Conservation (phyloP, 2,888 invertebrate species). For the Furcula furcula region DNA sequence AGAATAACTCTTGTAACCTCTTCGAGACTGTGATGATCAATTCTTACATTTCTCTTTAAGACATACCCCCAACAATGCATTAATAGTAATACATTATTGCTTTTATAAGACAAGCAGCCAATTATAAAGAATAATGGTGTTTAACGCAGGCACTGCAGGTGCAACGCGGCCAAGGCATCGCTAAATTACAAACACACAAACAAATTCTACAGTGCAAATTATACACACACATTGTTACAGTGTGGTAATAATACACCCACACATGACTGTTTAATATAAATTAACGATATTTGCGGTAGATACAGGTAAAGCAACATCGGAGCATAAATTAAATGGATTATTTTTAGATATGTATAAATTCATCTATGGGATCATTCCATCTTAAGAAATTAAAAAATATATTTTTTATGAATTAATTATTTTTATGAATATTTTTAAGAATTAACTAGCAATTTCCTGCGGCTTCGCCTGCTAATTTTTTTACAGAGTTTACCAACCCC, state of each 20-base stretch:
- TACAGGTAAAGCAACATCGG: conserved; percentile 20
- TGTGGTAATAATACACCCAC: conserved; percentile 9
- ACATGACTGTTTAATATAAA: conserved; percentile 19
- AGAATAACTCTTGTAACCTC: too few species aligned
- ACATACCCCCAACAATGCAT: conserved; percentile 23
- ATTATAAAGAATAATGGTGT: conserved; percentile 48
- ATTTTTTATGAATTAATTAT: too few species aligned
- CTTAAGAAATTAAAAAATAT: too few species aligned
- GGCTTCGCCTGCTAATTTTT: too few species aligned
- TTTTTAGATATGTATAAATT: too few species aligned
- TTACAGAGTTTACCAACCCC: too few species aligned
- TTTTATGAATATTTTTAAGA: too few species aligned
- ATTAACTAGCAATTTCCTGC: too few species aligned
- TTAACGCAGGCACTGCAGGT: conserved; percentile 39
- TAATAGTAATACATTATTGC: conserved; percentile 27
- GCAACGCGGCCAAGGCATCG: conserved; percentile 36
- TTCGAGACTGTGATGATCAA: too few species aligned
- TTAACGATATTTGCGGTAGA: conserved; percentile 21
- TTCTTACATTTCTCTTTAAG: too few species aligned
- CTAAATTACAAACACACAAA: conserved; percentile 24
- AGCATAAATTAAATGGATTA: conserved; percentile 4
- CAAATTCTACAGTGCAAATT: conserved; percentile 2
- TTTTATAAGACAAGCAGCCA: conserved; percentile 34
- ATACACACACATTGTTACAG: background rate
- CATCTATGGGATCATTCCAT: too few species aligned